Percentiles rank a stretch among this genome's conserved stretches.
Conservation (phyloP, 2,113 vertebrate genomes). For the Gnathonemus echidnorhynchus region DNA sequence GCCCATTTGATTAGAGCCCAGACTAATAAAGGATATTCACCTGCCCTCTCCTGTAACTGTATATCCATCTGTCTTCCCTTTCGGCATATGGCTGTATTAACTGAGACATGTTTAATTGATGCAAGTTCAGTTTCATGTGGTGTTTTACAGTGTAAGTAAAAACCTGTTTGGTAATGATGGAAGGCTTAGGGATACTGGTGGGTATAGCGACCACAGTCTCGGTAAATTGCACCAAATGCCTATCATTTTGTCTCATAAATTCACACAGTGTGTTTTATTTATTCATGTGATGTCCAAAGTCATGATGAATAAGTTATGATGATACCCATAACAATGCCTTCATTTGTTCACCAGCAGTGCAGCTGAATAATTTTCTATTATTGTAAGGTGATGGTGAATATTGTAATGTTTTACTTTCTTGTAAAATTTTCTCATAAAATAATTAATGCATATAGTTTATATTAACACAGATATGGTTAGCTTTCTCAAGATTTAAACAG, state of each 20-base stretch:
- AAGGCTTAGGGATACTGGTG: not conserved
- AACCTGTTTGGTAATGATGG: slow-evolving; percentile 5
- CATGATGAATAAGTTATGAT: not conserved
- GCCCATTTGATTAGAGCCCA: slow-evolving; percentile 33
- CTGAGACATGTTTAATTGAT: slow-evolving; percentile 27
- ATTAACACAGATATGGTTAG: not conserved
- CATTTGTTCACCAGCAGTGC: not conserved
- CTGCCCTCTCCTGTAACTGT: slow-evolving; percentile 30
- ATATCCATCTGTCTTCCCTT: slow-evolving; percentile 30
- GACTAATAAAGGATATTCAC: slow-evolving; percentile 39
- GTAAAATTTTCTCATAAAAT: not conserved
- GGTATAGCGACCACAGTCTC: not conserved
- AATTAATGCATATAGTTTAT: not conserved
- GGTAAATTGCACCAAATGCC: not conserved
- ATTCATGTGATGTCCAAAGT: not conserved
- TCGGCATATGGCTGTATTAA: slow-evolving; percentile 22
- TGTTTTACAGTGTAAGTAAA: not conserved
- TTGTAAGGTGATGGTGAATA: not conserved
- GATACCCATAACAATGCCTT: not conserved
- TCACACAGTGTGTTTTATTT: not conserved
- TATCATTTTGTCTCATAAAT: not conserved
- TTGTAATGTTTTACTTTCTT: not conserved
- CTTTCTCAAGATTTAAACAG: not conserved
- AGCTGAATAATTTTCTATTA: not conserved
- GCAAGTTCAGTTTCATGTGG: not conserved